A percentile compares a stretch with the other conserved stretches of the same genome.
Evolutionary conservation across 2,888 invertebrate genomes (phyloP).

Genomic region (Cylloceria caligata): DNA sequence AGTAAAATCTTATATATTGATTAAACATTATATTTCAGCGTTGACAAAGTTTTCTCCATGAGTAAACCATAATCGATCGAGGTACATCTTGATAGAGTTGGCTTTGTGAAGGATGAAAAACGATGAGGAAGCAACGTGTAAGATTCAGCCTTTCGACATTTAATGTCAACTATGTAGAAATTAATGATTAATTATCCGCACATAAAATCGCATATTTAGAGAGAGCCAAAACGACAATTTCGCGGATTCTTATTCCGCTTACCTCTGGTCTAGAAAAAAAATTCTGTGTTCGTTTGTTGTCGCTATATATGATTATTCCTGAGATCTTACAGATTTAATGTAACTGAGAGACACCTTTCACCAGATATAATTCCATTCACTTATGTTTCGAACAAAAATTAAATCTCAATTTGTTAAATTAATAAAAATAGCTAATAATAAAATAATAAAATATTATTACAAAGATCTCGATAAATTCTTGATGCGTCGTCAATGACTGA

Average conservation of each 20-base stretch:
- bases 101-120: no score
- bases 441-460: neutral
- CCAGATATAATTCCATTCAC: neutral
- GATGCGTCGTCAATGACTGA: neutral
- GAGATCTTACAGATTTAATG: neutral
- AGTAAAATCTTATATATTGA: no score
- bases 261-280: neutral
- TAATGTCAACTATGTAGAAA: neutral
- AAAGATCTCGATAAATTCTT: neutral
- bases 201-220: neutral
- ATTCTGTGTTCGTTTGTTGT: neutral
- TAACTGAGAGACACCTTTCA: conserved; percentile 13
- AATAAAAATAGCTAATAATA: neutral
- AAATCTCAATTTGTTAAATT: neutral
- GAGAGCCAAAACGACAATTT: neutral
- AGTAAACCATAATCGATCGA: no score
- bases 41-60: no score
- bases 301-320: neutral
- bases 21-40: no score
- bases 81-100: no score
- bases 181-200: neutral
- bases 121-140: no score
- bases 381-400: neutral
- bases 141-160: no score
- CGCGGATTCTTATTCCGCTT: neutral